Percentiles rank a stretch among this genome's conserved stretches.
Conservation (phyloP, 2,888 invertebrate genomes). For the Nudaria mundana region DNA sequence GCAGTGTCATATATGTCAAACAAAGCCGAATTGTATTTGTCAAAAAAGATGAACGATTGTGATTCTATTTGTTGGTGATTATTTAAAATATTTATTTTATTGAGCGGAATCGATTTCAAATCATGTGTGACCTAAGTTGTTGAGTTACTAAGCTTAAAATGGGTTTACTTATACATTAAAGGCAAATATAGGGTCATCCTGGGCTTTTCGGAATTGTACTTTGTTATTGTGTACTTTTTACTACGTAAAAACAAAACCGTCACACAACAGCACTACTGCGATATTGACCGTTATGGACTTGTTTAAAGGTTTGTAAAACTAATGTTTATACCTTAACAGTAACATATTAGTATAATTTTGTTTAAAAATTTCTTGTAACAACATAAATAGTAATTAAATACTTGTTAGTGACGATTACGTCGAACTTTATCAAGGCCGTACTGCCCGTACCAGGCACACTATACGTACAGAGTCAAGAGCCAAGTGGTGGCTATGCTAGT, state of each 20-base stretch:
- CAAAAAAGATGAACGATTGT: no score
- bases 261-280: constrained; percentile 12
- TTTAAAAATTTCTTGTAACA: neutral
- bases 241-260: constrained; percentile 21
- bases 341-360: neutral
- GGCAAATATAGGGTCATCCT: no score
- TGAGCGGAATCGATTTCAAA: no score
- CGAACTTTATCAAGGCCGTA: constrained; percentile 73
- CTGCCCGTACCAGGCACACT: constrained; percentile 64
- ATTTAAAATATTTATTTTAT: no score
- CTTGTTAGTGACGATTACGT: constrained; percentile 46
- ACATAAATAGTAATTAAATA: constrained; percentile 30
- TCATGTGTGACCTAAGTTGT: no score
- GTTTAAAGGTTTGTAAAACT: constrained; percentile 25
- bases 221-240: constrained; percentile 18
- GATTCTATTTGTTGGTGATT: no score
- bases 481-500: constrained; percentile 29
- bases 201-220: constrained; percentile 8
- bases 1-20: no score
- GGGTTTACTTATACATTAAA: no score
- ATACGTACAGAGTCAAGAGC: constrained; percentile 40
- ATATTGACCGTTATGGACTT: constrained; percentile 26
- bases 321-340: no score
- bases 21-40: no score
- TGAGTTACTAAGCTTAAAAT: no score